phyloP scores from a whole-genome alignment of 2,113 vertebrate species.

The Machaerirhynchus nigripectus region DNA sequence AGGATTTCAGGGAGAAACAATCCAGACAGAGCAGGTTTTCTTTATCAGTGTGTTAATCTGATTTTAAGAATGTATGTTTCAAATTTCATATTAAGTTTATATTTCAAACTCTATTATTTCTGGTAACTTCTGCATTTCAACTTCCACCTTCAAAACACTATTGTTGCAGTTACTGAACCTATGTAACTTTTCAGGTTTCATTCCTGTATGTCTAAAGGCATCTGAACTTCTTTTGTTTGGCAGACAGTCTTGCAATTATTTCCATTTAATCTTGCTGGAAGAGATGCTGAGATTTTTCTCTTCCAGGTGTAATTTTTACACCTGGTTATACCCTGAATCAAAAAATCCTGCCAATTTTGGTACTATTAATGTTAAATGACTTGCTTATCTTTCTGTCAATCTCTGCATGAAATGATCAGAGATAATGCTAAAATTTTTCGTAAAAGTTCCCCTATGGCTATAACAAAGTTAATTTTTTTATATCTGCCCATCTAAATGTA shows the following conservation, averaged over 20 bases:
- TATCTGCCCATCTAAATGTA: not conserved
- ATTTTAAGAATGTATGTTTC: not conserved
- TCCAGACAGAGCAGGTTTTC: not conserved
- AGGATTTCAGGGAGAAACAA: not conserved
- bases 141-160: not conserved
- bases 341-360: not conserved
- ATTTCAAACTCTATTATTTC: not conserved
- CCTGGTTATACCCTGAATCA: not conserved
- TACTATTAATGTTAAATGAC: not conserved
- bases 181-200: not conserved
- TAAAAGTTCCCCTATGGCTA: not conserved
- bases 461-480: not conserved
- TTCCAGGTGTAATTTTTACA: not conserved
- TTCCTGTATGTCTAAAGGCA: not conserved
- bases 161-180: not conserved
- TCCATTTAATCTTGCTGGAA: not conserved
- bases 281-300: not conserved
- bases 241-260: not conserved
- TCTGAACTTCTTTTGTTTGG: not conserved
- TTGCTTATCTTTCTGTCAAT: not conserved
- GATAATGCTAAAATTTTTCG: not conserved
- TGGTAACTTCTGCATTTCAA: not conserved
- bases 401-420: not conserved
- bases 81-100: not conserved
- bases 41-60: not conserved